Base-by-base conservation (phyloP, 2,797 vertebrate species). In the Mareca penelope region DNA sequence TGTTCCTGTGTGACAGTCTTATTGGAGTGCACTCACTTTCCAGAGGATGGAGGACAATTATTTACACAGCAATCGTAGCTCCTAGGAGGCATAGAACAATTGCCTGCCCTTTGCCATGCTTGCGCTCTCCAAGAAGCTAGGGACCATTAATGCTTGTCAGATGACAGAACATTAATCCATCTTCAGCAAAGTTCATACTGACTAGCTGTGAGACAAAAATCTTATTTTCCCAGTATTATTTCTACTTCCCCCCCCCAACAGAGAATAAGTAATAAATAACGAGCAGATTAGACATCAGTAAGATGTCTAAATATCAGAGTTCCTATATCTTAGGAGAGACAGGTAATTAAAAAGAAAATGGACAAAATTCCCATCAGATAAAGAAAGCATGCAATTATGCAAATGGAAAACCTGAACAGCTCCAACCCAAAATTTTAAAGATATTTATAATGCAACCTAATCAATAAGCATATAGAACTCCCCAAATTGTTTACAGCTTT, bases 211-310 rank as follows among this genome's bases (percentile, higher is more conserved):
- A 76, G 28, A 14, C 28, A 64, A 80, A 72, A 18, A 75, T 23
- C 40, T 33, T 33, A 15, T 44, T 85, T 7, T 81, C 84, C 28
- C 21, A 39, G 17, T 22, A n/a, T 71, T 52, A 65, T 31, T 55
- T 23, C 7, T 35, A 15, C 5, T 70, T 53, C n/a, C 64, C 53
- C 22, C 13, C 37, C 48, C 22, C 31, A 68, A 63, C 4, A 33
- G 16, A 70, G 31, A 78, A 19, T 23, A 61, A 63, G 5, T 15
- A 77, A 55, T 35, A 76, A 82, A 71, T 37, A 37, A 75, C 16
- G 2, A 61, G 13, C 44, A 44, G 31, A 52, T 46, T 50, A 76
- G 55, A 61, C 9, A 50, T 0, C 3, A 1, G 2, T 15, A 61
- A 26, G 44, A 73, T 57, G 13, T 26, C 5, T 60, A 70, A 71